Percentiles rank a stretch among this genome's conserved stretches.
Conservation (phyloP, 2,113 vertebrate genomes). For the Sinocyclocheilus anophthalmus region DNA sequence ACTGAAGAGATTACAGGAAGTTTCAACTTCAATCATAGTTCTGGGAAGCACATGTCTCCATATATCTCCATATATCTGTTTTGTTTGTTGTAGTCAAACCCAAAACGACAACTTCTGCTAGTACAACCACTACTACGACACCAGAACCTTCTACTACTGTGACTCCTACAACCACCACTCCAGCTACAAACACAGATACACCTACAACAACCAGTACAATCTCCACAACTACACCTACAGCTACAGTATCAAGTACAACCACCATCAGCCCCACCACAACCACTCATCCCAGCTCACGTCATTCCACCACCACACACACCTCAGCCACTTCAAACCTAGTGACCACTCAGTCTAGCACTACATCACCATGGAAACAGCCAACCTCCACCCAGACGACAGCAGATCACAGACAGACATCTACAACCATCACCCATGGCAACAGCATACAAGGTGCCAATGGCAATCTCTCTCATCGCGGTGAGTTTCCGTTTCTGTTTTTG, state of each 20-base stretch:
- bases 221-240: conserved; percentile 50
- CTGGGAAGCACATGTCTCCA: neutral
- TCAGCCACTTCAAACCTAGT: conserved; percentile 7
- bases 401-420: neutral
- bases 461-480: conserved; percentile 92
- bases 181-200: conserved; percentile 36
- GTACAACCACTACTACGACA: neutral
- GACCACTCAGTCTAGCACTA: conserved; percentile 46
- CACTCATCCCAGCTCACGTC: conserved; percentile 35
- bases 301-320: conserved; percentile 21
- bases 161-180: conserved; percentile 66
- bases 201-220: neutral
- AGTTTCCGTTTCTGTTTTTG: conserved; percentile 61
- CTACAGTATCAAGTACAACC: conserved; percentile 27
- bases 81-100: conserved; percentile 60
- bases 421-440: conserved; percentile 62
- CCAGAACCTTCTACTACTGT: neutral
- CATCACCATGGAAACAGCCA: conserved; percentile 34
- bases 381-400: conserved; percentile 53
- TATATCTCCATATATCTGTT: conserved; percentile 3
- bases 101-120: conserved; percentile 53
- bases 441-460: conserved; percentile 81
- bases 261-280: conserved; percentile 23
- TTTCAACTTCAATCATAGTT: neutral
- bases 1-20: too few relatives aligned